phyloP scores from a whole-genome alignment of 1,140 invertebrate genomes.

The Colletes gigas region DNA sequence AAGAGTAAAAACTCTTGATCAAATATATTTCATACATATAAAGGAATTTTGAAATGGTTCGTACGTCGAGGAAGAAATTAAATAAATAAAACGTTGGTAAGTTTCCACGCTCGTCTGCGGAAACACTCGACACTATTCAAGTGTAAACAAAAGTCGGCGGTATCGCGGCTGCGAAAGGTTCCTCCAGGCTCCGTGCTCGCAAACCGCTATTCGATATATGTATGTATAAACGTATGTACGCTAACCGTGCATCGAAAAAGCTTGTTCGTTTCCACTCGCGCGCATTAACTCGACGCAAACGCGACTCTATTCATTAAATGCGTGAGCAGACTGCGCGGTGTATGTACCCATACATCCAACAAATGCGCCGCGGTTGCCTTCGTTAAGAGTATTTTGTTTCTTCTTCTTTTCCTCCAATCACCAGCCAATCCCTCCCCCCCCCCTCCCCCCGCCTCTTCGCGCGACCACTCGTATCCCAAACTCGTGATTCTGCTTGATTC shows the following conservation, averaged over 20 bases:
- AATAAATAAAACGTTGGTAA: neutral
- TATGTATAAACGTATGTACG: neutral
- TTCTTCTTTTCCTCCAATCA: neutral
- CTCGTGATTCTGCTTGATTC: too few relatives aligned
- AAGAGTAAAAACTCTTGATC: too few relatives aligned
- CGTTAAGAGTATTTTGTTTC: conserved; percentile 34
- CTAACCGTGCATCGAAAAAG: conserved; percentile 18
- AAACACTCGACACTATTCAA: conserved; percentile 12
- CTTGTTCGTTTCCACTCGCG: neutral
- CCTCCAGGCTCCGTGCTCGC: neutral
- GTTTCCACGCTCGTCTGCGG: neutral
- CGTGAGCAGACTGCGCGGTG: neutral
- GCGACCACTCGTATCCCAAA: too few relatives aligned
- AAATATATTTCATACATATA: too few relatives aligned
- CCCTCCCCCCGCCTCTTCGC: neutral
- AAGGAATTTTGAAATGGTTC: too few relatives aligned
- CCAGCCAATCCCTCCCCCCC: neutral
- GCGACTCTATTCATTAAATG: conserved; percentile 27
- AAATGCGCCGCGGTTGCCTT: conserved; percentile 18
- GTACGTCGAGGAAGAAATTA: neutral
- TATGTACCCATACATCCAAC: neutral
- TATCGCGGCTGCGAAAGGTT: neutral
- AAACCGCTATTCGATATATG: conserved; percentile 6
- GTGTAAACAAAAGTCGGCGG: conserved; percentile 14
- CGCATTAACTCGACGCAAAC: conserved; percentile 2